Conservation (phyloP, 1,140 invertebrate genomes). For the Caerostris darwini region DNA sequence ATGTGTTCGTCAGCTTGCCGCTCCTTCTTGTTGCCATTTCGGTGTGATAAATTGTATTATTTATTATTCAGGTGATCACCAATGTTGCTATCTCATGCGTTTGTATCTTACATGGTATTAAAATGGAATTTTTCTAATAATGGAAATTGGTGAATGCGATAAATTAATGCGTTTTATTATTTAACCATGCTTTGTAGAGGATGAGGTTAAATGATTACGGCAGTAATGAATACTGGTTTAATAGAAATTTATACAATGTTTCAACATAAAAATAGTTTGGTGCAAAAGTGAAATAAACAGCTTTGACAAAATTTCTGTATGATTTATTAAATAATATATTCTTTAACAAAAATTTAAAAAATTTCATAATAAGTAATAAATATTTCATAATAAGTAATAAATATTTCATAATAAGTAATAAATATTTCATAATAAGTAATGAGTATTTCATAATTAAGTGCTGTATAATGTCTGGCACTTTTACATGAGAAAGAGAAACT, state of each 20-base stretch:
- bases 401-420: background rate
- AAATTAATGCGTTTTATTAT: background rate
- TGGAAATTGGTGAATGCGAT: background rate
- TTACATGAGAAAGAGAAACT: no score
- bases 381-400: background rate
- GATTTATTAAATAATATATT: no score
- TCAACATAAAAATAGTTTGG: no score
- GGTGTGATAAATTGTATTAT: conserved; percentile 37
- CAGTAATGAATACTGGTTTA: no score
- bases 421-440: no score
- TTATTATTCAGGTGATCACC: conserved; percentile 26
- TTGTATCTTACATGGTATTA: background rate
- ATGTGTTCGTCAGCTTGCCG: background rate
- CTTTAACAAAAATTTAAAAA: background rate
- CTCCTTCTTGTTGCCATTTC: conserved; percentile 37
- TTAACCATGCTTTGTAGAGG: background rate
- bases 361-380: background rate
- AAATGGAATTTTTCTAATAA: background rate
- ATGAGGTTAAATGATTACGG: background rate
- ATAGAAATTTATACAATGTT: no score
- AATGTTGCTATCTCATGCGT: conserved; percentile 10
- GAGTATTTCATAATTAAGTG: no score
- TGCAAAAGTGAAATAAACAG: no score
- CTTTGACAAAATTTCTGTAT: no score
- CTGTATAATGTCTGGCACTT: no score